Base-by-base conservation (phyloP, 2,888 invertebrate species). In the Xestia rhomboidea region DNA sequence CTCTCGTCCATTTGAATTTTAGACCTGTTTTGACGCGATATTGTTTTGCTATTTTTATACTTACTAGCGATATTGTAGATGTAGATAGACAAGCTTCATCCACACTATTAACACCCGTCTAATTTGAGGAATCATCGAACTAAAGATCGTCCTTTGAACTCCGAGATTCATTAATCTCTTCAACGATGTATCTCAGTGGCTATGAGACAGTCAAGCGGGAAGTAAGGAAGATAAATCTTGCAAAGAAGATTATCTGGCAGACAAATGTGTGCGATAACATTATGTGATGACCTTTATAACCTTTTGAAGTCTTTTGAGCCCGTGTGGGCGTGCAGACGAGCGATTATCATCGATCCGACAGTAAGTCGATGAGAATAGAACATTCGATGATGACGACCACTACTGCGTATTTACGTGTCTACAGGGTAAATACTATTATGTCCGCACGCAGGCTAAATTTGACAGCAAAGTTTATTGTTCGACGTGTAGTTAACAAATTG, bases 81-180 rank as follows among this genome's bases (percentile, higher is more conserved):
- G 7, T 15, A 57, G 18, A 30, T 18, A 60, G 27, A 30, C 30
- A 60, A 30, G 3, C 2, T 30, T 30, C 0, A 34, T 30, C 34
- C 44, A 21, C 15, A 49, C 30, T 8, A 71, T 71, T 24, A 60
- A 30, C 71, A 68, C 38, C 63, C 67, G 44, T 34, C 71, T 62
- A 77, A 84, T 79, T 81, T 57, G 67, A 51, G 13, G 34, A 62
- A 64, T 49, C 38, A 60, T 24, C 24, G 60, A 69, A 64, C 57
- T 34, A 66, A 75, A 69, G n/a, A 63, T 21, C 30, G 62, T 51
- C 57, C 57, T 78, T 80, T 84, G 77, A 80, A 87, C 79, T 78
- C 13, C 0, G 27, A 78, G 76, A 78, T 57, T 30, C 70, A 84
- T 87, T 79, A 81, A 87, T 87, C 78, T 82, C 68, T 63, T 54